These are phyloP conservation scores for Acronicta leporina DNA, from an alignment of 2,888 invertebrate genomes.

Conservation along the genomic window DNA sequence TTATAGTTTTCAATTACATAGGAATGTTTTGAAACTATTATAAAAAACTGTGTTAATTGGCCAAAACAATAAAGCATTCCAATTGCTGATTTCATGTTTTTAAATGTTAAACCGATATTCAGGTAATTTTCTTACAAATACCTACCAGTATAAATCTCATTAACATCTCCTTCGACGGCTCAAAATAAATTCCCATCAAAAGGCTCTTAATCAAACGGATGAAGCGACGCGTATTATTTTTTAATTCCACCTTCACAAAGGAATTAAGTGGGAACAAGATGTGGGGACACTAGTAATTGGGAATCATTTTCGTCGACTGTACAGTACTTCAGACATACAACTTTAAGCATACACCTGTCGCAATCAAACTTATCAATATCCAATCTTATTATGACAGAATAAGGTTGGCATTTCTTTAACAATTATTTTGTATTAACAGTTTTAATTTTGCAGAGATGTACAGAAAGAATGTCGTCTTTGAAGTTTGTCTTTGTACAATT, in stretches of 20 bases:
- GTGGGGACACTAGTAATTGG: conserved; percentile 60
- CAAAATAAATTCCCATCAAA: conserved; percentile 44
- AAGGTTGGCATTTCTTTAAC: conserved; percentile 20
- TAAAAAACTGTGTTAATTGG: too few species aligned
- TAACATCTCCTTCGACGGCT: conserved; percentile 37
- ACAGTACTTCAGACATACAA: conserved; percentile 41
- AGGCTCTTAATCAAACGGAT: conserved; percentile 51
- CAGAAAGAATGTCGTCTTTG: conserved; percentile 54
- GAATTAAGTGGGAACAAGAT: conserved; percentile 57
- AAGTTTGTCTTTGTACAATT: conserved; percentile 57
- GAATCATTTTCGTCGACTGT: conserved; percentile 60
- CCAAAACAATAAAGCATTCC: too few species aligned
- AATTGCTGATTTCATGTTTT: too few species aligned
- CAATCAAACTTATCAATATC: not conserved
- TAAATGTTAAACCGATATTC: conserved; percentile 7
- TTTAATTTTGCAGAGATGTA: conserved; percentile 42
- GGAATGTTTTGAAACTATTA: too few species aligned
- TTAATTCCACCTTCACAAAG: conserved; percentile 61
- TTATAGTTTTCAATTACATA: too few species aligned
- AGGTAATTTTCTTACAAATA: conserved; percentile 20
- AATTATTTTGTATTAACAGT: not conserved
- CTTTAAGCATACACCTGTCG: conserved; percentile 8
- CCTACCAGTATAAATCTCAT: conserved; percentile 36
- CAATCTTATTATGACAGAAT: not conserved
- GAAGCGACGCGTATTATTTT: conserved; percentile 52